Evolutionary conservation across 2,888 invertebrate species (phyloP), one percentile per base, ranked within the genome.

Genomic region (Cylindroiulus punctatus): DNA sequence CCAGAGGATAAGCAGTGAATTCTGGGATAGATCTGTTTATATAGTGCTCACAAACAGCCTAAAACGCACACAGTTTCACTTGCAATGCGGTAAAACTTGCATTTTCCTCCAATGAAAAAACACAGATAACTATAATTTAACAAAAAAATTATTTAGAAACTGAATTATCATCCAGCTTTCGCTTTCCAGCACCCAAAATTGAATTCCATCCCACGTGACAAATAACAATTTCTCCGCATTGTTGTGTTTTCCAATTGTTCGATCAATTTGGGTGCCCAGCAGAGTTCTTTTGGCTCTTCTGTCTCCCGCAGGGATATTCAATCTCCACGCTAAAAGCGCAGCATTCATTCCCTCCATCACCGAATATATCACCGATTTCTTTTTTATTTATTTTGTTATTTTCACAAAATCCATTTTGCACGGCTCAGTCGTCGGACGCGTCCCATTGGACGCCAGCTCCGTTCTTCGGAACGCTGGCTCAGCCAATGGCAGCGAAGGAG

Each of bases 281-380:
- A 76, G 76, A 30, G 76, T 76, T 76, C 7, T 76, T 76, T 76
- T 76, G 1, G 30, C 22, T 76, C 30, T 17, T 76, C 76, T 76
- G 30, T 14, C 76, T 30, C 76, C 76, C 8, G 30, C 76, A 26
- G 76, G 30, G 76, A 76, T 76, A 76, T 76, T 76, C 76, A 76
- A 76, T 76, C 76, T 76, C 30, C 26, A 65, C 65, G 65, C 65
- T 65, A 65, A 65, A 65, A 65, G 26, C 65, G 76, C 22, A 30
- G 14, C 76, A 76, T 76, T 22, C 76, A 76, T 14, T 76, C 30
- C 1, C 52, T 22, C 76, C 76, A 76, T 26, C 76, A n/a, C 47
- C 19, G 14, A 52, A 52, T 47, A 36, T 36, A 52, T 19, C 52
- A 17, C 19, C 52, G 14, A 65, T 65, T 76, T 26, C 12, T 65